Percentiles rank a stretch among this genome's conserved stretches.
Evolutionary conservation across 2,888 invertebrate species (phyloP).

Genomic region (Sericinus montela): DNA sequence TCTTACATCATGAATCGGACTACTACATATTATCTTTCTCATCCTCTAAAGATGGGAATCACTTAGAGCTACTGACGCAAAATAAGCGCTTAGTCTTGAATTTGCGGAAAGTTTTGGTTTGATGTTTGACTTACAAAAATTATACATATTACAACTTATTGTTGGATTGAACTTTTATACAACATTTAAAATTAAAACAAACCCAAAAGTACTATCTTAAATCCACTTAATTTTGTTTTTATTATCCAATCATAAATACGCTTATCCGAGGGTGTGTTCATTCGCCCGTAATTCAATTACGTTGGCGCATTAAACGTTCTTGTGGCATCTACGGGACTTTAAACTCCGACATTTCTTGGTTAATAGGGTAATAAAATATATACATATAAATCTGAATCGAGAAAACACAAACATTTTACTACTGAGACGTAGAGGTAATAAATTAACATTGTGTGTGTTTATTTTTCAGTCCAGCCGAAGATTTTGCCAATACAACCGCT

Average conservation of each 20-base stretch:
- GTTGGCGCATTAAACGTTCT: slow-evolving; percentile 65
- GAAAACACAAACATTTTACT: not conserved
- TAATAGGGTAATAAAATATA: slow-evolving; percentile 69
- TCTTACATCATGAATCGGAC: too few species aligned
- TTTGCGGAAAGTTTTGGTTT: too few species aligned
- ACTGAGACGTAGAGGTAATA: not conserved
- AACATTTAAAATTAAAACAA: too few species aligned
- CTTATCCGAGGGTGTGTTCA: slow-evolving; percentile 59
- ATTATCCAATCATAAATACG: slow-evolving; percentile 53
- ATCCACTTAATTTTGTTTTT: too few species aligned
- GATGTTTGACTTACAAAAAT: too few species aligned
- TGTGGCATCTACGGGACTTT: slow-evolving; percentile 51
- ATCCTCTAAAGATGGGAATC: too few species aligned
- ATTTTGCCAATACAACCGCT: slow-evolving; percentile 90
- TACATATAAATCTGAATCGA: slow-evolving; percentile 44
- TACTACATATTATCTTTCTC: too few species aligned
- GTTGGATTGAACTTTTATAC: too few species aligned
- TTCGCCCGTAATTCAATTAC: slow-evolving; percentile 74
- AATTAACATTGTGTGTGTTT: not conserved
- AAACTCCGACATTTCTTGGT: slow-evolving; percentile 50
- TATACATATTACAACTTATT: too few species aligned
- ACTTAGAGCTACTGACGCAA: too few species aligned
- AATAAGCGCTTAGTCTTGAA: too few species aligned
- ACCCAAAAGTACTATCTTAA: too few species aligned
- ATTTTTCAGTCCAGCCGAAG: slow-evolving; percentile 86